phyloP scores from a whole-genome alignment of 2,797 vertebrate species.

The Loriculus beryllinus region DNA sequence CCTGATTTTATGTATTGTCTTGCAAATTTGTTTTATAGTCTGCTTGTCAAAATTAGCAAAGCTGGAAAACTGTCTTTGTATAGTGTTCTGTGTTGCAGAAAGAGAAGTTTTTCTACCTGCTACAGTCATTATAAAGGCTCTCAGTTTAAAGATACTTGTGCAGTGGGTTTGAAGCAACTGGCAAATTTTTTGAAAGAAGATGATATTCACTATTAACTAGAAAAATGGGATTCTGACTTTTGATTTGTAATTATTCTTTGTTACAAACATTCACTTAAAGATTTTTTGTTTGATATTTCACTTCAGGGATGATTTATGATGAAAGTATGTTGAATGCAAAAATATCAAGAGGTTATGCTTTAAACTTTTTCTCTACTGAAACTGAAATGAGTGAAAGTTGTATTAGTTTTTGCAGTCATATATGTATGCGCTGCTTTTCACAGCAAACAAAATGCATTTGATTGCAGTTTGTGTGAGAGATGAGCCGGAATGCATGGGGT shows the following conservation, averaged over 20 bases:
- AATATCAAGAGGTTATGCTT: not conserved
- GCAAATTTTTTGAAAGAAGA: not conserved
- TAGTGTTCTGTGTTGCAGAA: not conserved
- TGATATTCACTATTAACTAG: not conserved
- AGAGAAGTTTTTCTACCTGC: not conserved
- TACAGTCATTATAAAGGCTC: not conserved
- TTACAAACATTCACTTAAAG: not conserved
- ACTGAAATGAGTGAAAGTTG: not conserved
- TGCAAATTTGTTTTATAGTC: slow-evolving; percentile 27
- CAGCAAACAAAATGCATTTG: not conserved
- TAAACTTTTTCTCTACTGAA: not conserved
- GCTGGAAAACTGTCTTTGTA: slow-evolving; percentile 10
- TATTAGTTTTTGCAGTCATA: not conserved
- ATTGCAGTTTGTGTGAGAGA: not conserved
- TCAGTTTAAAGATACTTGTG: not conserved
- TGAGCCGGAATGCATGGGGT: not conserved
- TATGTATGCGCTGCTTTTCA: fast-evolving
- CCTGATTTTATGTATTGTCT: slow-evolving; percentile 27
- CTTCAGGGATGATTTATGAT: not conserved
- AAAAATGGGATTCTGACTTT: not conserved
- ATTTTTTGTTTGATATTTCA: not conserved
- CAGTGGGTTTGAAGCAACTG: not conserved
- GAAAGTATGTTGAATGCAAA: not conserved
- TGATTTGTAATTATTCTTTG: not conserved
- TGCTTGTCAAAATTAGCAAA: not conserved